Percentiles rank a stretch among this genome's conserved stretches.
These are phyloP conservation scores for Pseudomyrmex flavicornis DNA, from an alignment of 1,140 invertebrate genomes.

Conservation along the genomic window DNA sequence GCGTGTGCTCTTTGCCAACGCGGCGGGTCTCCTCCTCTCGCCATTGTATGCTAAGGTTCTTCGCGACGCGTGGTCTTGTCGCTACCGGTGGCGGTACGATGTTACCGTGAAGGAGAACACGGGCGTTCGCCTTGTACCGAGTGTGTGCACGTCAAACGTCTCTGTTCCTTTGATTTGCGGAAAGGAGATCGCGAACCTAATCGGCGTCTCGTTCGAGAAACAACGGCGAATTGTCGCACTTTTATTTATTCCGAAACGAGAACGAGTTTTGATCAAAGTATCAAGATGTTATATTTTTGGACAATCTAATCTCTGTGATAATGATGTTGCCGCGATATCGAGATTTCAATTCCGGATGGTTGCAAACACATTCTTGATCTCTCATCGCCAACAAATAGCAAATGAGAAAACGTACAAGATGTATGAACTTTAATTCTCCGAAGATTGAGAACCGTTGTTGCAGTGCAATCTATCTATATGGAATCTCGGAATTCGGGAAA, in stretches of 20 bases:
- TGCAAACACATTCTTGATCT: too few species aligned
- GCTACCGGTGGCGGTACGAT: slow-evolving; percentile 55
- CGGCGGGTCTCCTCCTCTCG: slow-evolving; percentile 46
- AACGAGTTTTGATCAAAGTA: too few species aligned
- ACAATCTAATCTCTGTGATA: background rate
- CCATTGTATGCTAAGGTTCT: slow-evolving; percentile 63
- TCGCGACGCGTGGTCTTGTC: slow-evolving; percentile 54
- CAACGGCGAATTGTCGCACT: background rate
- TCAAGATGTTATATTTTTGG: background rate
- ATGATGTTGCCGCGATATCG: background rate
- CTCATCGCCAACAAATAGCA: background rate
- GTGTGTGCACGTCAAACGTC: slow-evolving; percentile 41
- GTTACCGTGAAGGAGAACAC: slow-evolving; percentile 43
- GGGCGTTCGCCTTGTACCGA: slow-evolving; percentile 28
- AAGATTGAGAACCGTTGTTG: slow-evolving; percentile 45
- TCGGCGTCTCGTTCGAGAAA: background rate
- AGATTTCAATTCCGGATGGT: background rate
- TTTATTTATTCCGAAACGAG: background rate
- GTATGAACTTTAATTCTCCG: background rate
- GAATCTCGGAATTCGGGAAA: slow-evolving; percentile 24
- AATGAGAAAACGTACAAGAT: background rate
- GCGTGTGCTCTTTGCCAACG: slow-evolving; percentile 42
- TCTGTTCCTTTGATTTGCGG: slow-evolving; percentile 45
- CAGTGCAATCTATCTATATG: background rate
- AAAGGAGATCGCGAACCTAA: background rate